Evolutionary conservation across 2,888 invertebrate species (phyloP), one percentile per base, ranked within the genome.

Genomic region (Xylota sylvarum): DNA sequence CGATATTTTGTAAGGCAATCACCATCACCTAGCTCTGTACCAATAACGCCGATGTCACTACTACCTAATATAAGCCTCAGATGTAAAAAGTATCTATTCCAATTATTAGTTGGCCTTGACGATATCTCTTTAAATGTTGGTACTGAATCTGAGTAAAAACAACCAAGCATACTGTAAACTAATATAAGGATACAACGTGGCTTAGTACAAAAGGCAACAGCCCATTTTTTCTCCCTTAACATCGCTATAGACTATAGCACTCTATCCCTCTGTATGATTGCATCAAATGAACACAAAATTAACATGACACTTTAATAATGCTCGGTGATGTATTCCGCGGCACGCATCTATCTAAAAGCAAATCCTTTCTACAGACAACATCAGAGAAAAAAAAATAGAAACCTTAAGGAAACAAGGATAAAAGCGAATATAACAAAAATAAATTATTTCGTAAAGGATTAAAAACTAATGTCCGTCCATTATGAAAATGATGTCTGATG

Each of bases 361-460:
- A 70, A 81, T 67, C 60, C 62, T 40, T 30, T 73, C 46, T 50
- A 43, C 55, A 76, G 58, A 69, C 52, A 58, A 58, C 37, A 69
- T 6, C 32, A 56, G n/a, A n/a, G n/a, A n/a, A n/a, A 4, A 56
- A 50, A 67, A 43, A 60, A 35, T 60, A 48, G 62, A 55, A 48
- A 0, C 19, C 50, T 23, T 62, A 79, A 69, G 52, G 52, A 48
- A 74, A 73, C 50, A 74, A 81, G 67, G 69, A 86, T 82, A 55
- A 81, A 76, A 77, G 72, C 55, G 65, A 70, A 58, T 62, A 72
- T 55, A 72, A 27, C 67, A 83, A 65, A 82, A 82, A 82, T 82
- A 82, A 86, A 86, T 86, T 86, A 86, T 86, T 86, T 86, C 77
- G 82, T 86, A 82, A 86, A 82, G 82, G 86, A 86, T 86, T 86